A percentile compares a stretch with the other conserved stretches of the same genome.
Conservation (phyloP, 1,140 invertebrate species). For the Dinothrombium tinctorium region DNA sequence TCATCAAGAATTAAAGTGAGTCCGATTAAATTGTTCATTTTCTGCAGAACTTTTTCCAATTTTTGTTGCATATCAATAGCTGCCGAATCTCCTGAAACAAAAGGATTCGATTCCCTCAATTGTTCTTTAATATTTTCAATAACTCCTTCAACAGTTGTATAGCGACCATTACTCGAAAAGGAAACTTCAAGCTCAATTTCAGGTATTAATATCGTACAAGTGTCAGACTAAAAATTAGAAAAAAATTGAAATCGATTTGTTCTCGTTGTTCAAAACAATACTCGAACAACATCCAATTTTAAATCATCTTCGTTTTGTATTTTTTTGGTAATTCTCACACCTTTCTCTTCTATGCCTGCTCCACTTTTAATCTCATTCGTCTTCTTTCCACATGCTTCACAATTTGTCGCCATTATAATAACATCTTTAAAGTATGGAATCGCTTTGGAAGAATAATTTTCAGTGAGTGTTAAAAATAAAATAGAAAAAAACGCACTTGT, state of each 20-base stretch:
- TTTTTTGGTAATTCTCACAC: slow-evolving; percentile 47
- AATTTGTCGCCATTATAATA: slow-evolving; percentile 82
- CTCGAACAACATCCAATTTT: slow-evolving; percentile 73
- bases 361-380: slow-evolving; percentile 92
- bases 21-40: slow-evolving; percentile 28
- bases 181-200: slow-evolving; percentile 66
- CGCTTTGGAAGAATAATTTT: slow-evolving; percentile 26
- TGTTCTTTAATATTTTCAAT: slow-evolving; percentile 30
- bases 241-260: not conserved
- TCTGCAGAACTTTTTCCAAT: slow-evolving; percentile 36
- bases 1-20: slow-evolving; percentile 71
- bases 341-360: slow-evolving; percentile 59
- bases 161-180: slow-evolving; percentile 65
- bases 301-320: slow-evolving; percentile 53
- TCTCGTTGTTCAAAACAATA: too few species aligned
- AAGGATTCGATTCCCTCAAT: slow-evolving; percentile 35
- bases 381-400: slow-evolving; percentile 64
- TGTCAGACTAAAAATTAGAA: slow-evolving; percentile 72
- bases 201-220: slow-evolving; percentile 60
- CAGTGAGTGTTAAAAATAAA: too few species aligned
- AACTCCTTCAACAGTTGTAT: slow-evolving; percentile 77
- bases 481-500: slow-evolving; percentile 34
- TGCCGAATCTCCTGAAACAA: slow-evolving; percentile 45
- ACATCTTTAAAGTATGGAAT: slow-evolving; percentile 92
- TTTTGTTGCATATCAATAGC: slow-evolving; percentile 25